Percentiles rank a stretch among this genome's conserved stretches.
Evolutionary conservation across 2,797 vertebrate species (phyloP).

Genomic region (Pogonophryne albipinna): DNA sequence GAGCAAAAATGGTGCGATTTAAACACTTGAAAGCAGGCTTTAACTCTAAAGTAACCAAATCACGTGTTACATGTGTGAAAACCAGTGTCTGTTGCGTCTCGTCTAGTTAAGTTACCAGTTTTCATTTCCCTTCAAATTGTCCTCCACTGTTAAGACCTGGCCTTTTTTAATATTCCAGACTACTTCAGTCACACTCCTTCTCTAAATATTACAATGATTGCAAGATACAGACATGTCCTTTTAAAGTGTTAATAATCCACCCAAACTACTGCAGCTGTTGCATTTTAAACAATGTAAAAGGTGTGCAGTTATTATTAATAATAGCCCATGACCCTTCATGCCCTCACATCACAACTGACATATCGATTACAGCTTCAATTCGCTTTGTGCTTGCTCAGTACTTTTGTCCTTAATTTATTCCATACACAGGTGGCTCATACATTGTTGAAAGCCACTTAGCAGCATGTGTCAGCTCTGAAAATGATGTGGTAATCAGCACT

Average conservation of each 20-base stretch:
- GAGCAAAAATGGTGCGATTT: not conserved
- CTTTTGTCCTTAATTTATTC: conserved; percentile 50
- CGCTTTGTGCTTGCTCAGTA: conserved; percentile 33
- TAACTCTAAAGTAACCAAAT: conserved; percentile 16
- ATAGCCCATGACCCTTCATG: conserved; percentile 21
- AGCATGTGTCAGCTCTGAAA: conserved; percentile 34
- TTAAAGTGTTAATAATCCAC: conserved; percentile 3
- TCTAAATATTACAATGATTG: not conserved
- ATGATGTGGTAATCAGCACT: conserved; percentile 21
- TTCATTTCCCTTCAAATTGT: too few species aligned
- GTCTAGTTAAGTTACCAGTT: not conserved
- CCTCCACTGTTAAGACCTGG: too few species aligned
- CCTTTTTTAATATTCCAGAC: too few species aligned
- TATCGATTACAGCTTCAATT: conserved; percentile 45
- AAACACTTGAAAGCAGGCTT: conserved; percentile 8
- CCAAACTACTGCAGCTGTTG: not conserved
- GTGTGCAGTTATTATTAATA: conserved; percentile 25
- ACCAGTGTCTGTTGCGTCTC: not conserved
- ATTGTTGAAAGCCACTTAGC: conserved; percentile 47
- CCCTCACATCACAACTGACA: conserved; percentile 37
- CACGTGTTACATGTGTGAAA: not conserved
- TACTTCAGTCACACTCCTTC: not conserved
- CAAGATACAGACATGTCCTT: conserved; percentile 5
- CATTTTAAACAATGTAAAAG: not conserved
- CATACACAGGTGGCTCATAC: conserved; percentile 31